phyloP scores from a whole-genome alignment of 2,797 vertebrate genomes.

The Babyrousa celebensis region DNA sequence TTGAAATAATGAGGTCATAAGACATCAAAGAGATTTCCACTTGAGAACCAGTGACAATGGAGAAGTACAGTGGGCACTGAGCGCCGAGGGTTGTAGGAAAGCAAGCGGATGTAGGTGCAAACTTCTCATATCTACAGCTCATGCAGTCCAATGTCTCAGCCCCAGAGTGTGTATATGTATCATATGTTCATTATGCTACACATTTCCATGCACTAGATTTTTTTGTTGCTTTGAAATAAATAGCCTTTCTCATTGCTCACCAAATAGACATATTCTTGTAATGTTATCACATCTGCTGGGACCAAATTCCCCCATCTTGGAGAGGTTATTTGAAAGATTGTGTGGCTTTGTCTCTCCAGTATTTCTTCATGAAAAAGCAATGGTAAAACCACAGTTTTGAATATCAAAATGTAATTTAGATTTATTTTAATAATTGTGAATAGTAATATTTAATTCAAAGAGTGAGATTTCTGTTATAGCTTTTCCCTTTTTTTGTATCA shows the following conservation, averaged over 20 bases:
- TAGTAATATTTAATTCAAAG: not conserved
- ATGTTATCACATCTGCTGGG: not conserved
- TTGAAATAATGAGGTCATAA: not conserved
- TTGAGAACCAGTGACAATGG: not conserved
- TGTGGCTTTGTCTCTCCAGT: not conserved
- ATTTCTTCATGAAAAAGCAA: slow-evolving; percentile 27
- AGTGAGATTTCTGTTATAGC: not conserved
- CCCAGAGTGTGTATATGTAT: not conserved
- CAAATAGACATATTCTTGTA: not conserved
- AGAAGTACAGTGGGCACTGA: not conserved
- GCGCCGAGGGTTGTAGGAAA: not conserved
- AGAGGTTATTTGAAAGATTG: not conserved
- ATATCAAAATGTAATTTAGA: not conserved
- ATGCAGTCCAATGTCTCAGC: not conserved
- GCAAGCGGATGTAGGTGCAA: not conserved
- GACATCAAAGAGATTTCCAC: not conserved
- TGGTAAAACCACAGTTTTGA: slow-evolving; percentile 41
- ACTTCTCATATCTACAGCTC: not conserved
- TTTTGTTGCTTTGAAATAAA: not conserved
- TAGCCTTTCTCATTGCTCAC: not conserved
- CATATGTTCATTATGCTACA: not conserved
- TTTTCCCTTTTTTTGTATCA: slow-evolving; percentile 2
- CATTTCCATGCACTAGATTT: not conserved
- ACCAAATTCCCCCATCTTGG: not conserved
- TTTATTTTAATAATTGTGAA: slow-evolving; percentile 30